A percentile compares a stretch with the other conserved stretches of the same genome.
Conservation (phyloP, 2,797 vertebrate species). For the Heliangelus exortis region DNA sequence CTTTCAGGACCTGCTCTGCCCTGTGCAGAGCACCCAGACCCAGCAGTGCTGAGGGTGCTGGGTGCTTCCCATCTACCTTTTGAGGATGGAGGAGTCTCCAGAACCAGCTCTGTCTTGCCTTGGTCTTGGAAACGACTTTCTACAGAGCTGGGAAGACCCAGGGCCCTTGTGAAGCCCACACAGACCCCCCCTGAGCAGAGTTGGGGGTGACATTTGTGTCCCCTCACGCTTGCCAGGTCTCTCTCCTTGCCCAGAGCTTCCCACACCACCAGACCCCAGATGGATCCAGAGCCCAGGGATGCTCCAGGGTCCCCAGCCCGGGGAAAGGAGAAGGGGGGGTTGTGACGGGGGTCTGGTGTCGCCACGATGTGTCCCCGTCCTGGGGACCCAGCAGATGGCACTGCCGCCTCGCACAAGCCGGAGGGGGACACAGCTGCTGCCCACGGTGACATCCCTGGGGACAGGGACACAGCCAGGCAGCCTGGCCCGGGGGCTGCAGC, state of each 20-base stretch:
- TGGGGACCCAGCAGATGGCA: slow-evolving; percentile 54
- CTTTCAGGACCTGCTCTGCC: not conserved
- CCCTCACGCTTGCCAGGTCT: accelerated
- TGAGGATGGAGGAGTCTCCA: not conserved
- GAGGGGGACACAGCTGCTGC: slow-evolving; percentile 1
- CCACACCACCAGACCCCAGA: not conserved
- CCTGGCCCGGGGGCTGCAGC: not conserved
- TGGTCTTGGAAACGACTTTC: not conserved
- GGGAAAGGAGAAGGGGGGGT: not conserved
- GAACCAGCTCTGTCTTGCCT: not conserved
- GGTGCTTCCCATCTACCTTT: not conserved
- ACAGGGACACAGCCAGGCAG: not conserved
- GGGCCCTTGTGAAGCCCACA: not conserved
- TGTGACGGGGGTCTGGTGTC: not conserved
- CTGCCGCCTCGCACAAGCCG: not conserved
- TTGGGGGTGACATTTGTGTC: accelerated
- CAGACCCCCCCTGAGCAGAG: not conserved
- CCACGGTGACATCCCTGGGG: not conserved
- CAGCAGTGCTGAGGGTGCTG: not conserved
- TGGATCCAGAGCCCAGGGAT: not conserved
- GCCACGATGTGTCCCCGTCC: not conserved
- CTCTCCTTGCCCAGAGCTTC: not conserved
- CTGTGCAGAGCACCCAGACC: accelerated
- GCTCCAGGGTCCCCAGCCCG: not conserved
- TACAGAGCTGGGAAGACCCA: not conserved